A percentile compares a stretch with the other conserved stretches of the same genome.
These are phyloP conservation scores for Anastrepha ludens DNA, from an alignment of 1,140 invertebrate genomes.

Conservation along the genomic window DNA sequence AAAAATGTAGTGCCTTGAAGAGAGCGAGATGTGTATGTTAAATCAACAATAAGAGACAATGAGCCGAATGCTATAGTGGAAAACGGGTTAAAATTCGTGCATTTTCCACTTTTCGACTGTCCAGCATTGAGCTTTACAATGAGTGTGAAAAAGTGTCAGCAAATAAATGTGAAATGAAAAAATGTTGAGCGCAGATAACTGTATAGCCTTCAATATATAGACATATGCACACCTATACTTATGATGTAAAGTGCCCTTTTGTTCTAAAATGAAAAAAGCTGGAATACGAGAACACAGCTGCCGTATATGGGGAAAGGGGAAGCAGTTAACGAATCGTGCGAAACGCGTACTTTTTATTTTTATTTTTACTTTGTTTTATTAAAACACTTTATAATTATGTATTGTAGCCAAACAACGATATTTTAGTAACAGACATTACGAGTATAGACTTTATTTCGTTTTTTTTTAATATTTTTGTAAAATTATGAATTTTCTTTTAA, in stretches of 20 bases:
- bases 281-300: background rate
- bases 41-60: background rate
- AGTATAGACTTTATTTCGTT: background rate
- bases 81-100: background rate
- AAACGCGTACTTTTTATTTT: background rate
- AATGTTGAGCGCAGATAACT: background rate
- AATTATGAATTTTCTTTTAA: background rate
- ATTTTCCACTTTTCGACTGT: background rate
- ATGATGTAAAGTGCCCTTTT: background rate
- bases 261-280: background rate
- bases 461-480: background rate
- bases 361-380: no score
- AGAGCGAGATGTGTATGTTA: background rate
- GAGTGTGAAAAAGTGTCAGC: background rate
- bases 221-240: background rate
- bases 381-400: background rate
- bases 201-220: background rate
- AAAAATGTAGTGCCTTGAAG: constrained; percentile 10
- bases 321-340: background rate
- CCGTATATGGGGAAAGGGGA: background rate
- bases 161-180: background rate
- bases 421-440: background rate
- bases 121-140: background rate
- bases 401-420: constrained; percentile 4
- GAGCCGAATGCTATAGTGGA: background rate